These are phyloP conservation scores for Temnothorax rugatulus DNA, from an alignment of 2,888 invertebrate species.

Conservation along the genomic window DNA sequence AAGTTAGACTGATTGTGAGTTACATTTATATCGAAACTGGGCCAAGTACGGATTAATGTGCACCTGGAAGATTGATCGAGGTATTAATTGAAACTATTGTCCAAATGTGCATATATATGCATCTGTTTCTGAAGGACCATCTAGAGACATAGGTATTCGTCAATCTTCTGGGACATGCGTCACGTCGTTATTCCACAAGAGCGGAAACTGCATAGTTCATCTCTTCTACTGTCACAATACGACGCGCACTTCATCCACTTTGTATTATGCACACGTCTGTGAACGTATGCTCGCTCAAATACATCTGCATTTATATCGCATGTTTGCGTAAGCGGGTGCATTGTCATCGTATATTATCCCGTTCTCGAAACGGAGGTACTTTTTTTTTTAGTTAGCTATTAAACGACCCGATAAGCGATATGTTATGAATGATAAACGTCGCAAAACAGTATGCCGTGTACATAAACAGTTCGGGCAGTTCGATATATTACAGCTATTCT, in stretches of 20 bases:
- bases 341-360: neutral
- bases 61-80: constrained; percentile 12
- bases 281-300: constrained; percentile 9
- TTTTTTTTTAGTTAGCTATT: constrained; percentile 33
- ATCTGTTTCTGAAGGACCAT: constrained; percentile 14
- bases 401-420: constrained; percentile 14
- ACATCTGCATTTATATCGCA: constrained; percentile 34
- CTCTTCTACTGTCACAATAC: constrained; percentile 12
- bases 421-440: neutral
- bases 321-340: constrained; percentile 17
- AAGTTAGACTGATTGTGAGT: neutral
- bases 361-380: neutral
- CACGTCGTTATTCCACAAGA: neutral
- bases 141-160: constrained; percentile 8
- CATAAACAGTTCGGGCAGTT: neutral
- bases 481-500: neutral
- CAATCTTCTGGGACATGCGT: constrained; percentile 19
- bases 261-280: constrained; percentile 24
- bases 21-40: constrained; percentile 8
- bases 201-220: constrained; percentile 16
- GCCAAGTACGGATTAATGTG: neutral
- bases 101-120: neutral
- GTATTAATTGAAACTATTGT: constrained; percentile 32
- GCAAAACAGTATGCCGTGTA: neutral
- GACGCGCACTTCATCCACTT: constrained; percentile 18